Evolutionary conservation across 2,888 invertebrate species (phyloP).

Genomic region (Leptura quadrifasciata): DNA sequence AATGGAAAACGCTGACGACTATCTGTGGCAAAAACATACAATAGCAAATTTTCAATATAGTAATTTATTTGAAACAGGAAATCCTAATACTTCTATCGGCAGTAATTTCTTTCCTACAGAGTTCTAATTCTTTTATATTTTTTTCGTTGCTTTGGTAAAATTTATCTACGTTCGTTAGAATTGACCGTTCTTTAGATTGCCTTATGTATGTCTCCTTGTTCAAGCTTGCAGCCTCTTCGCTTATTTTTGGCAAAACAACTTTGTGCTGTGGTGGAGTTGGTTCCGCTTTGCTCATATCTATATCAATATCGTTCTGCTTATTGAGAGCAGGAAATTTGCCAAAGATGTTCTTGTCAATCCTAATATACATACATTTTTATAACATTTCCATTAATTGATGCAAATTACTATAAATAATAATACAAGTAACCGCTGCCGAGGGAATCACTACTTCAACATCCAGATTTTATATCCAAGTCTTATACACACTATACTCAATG

Average conservation of each 20-base stretch:
- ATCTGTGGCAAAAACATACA: too few species aligned
- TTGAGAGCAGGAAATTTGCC: conserved; percentile 20
- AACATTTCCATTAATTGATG: too few species aligned
- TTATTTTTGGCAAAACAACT: conserved; percentile 26
- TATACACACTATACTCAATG: too few species aligned
- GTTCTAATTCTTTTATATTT: conserved; percentile 22
- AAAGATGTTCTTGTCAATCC: conserved; percentile 33
- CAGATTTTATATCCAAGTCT: too few species aligned
- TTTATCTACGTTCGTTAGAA: conserved; percentile 48
- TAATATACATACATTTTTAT: too few species aligned
- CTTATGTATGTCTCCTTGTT: conserved; percentile 22
- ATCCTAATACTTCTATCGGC: conserved; percentile 21
- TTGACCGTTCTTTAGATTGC: conserved; percentile 45
- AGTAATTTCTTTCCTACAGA: conserved; percentile 14
- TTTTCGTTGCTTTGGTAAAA: conserved; percentile 8
- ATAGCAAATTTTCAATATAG: too few species aligned
- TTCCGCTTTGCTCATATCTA: conserved; percentile 24
- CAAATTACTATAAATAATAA: too few species aligned
- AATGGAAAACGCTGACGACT: too few species aligned
- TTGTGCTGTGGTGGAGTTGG: conserved; percentile 4
- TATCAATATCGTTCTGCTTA: conserved; percentile 19
- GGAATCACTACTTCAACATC: too few species aligned
- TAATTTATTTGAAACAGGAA: too few species aligned
- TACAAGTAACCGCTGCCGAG: too few species aligned
- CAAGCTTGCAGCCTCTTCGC: conserved; percentile 34